Evolutionary conservation across 2,797 vertebrate genomes (phyloP), one percentile per base, ranked within the genome.

Genomic region (Acanthopagrus latus): DNA sequence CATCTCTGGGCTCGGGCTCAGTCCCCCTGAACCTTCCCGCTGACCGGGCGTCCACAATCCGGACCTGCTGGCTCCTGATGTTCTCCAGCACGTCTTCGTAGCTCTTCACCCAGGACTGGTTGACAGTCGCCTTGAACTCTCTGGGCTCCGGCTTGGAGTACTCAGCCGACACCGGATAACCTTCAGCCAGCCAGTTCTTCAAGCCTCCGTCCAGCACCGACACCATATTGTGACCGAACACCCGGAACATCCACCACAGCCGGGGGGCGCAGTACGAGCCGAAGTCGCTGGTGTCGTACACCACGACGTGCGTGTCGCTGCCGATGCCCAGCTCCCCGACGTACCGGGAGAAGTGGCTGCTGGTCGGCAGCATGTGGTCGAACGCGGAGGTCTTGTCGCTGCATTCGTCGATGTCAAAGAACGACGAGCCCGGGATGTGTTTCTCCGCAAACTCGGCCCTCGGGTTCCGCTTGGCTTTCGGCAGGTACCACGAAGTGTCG

Each of bases 181-280:
- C 95, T 23, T 96, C 95, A 8, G 88, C 91, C 80, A 95, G 62
- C 98, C 98, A 99, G 75, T 95, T 96, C 89, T 93, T 97, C 85
- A 98, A 92, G 13, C 98, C 98, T 0, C 98, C 97, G 38, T 99
- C 95, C 89, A 99, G 94, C 56, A 99, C 95, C 0, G 97, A 99
- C 25, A 99, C 98, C 0, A 86, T 80, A 1, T 76, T 82, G 92
- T 99, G 98, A 1, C 98, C 97, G 0, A 99, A 99, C 48, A 94
- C 90, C 3, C 96, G 95, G 86, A 99, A 99, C 98, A 98, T 99
- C 97, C 97, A 99, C 98, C 98, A 99, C 11, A 97, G 94, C 0
- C 98, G 95, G 0, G 98, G 97, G 0, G 97, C 96, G 0, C 96
- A 95, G 93, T 93, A 98, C 46, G 92, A 93, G 5, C 98, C 98